Conservation (phyloP, 2,113 vertebrate genomes). For the Lucifuga dentata region DNA sequence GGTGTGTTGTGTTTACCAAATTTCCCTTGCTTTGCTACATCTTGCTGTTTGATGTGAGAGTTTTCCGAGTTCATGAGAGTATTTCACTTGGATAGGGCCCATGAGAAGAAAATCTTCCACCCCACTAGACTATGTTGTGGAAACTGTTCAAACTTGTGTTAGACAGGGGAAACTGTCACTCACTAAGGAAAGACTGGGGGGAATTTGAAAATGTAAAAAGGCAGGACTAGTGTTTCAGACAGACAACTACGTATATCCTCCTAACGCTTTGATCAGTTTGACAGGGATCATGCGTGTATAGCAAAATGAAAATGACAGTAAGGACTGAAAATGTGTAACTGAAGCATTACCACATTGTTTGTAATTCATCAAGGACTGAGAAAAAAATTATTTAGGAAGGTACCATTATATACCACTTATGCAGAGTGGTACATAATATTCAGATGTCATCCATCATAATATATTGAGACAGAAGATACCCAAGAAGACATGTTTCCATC, state of each 20-base stretch:
- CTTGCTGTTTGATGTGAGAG: constrained; percentile 74
- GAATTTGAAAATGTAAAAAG: constrained; percentile 50
- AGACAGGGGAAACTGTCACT: constrained; percentile 72
- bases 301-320: background rate
- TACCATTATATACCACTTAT: too few species aligned
- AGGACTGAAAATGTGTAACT: background rate
- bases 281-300: background rate
- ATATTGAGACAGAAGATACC: too few species aligned
- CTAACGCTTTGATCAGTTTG: constrained; percentile 11
- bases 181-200: constrained; percentile 39
- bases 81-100: constrained; percentile 79
- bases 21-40: constrained; percentile 73
- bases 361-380: too few species aligned
- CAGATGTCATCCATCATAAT: too few species aligned
- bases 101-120: constrained; percentile 78
- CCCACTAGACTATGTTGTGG: constrained; percentile 77
- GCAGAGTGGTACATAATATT: too few species aligned
- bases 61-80: constrained; percentile 79
- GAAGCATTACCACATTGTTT: too few species aligned
- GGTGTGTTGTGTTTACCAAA: constrained; percentile 80
- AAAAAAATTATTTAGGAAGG: too few species aligned
- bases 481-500: too few species aligned
- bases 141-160: constrained; percentile 77
- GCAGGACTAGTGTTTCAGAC: constrained; percentile 18
- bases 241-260: constrained; percentile 35